A percentile compares a stretch with the other conserved stretches of the same genome.
Conservation (phyloP, 2,113 vertebrate genomes). For the Hiodon alosoides region DNA sequence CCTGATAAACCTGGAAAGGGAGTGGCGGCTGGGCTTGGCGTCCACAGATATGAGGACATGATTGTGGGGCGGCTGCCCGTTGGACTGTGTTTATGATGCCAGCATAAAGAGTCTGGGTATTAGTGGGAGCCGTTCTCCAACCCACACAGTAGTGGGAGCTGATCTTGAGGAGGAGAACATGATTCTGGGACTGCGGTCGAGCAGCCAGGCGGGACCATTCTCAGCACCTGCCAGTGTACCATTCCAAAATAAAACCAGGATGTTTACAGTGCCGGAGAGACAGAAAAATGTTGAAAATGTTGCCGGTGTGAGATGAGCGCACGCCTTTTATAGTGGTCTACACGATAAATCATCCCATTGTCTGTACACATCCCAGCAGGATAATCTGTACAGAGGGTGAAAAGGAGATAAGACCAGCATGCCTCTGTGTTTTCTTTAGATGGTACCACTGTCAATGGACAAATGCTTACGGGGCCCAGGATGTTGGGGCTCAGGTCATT, state of each 20-base stretch:
- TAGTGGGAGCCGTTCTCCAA: too few species aligned
- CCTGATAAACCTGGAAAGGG: conserved; percentile 14
- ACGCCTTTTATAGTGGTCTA: conserved; percentile 20
- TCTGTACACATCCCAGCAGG: conserved; percentile 24
- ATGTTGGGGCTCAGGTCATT: conserved; percentile 35
- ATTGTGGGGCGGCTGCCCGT: conserved; percentile 7
- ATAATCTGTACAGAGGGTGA: conserved; percentile 28
- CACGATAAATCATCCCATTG: conserved; percentile 23
- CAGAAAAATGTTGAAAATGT: conserved; percentile 41
- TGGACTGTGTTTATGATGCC: too few species aligned
- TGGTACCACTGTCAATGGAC: conserved; percentile 22
- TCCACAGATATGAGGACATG: background rate
- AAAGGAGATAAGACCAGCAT: conserved; percentile 31
- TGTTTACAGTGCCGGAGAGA: conserved; percentile 42
- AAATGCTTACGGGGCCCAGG: conserved; percentile 29
- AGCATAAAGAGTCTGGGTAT: too few species aligned
- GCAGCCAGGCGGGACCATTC: conserved; percentile 20
- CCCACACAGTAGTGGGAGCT: too few species aligned
- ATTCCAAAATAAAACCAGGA: conserved; percentile 34
- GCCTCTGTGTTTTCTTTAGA: conserved; percentile 27
- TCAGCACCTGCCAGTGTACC: conserved; percentile 30
- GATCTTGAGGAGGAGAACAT: background rate
- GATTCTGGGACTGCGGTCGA: too few species aligned
- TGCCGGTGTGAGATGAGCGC: conserved; percentile 38
- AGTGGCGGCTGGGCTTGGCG: conserved; percentile 10